Base-by-base conservation (phyloP, 23 tunicate species). In the Trididemnum nubilum region DNA sequence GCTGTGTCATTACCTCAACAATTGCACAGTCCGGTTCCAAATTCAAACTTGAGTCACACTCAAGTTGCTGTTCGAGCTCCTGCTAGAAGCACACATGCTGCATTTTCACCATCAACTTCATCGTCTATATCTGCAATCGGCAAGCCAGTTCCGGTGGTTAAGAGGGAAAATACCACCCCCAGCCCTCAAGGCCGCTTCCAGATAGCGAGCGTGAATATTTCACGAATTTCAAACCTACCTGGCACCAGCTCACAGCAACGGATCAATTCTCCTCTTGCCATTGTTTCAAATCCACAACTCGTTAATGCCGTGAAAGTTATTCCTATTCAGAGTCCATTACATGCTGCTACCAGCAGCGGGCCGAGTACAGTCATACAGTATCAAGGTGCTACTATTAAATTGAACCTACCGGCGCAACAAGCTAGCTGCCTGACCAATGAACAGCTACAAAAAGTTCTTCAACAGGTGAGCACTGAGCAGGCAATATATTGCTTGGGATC, bases 151-250 rank as follows among this genome's bases (percentile, higher is more conserved):
- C 69, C 69, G 4, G 69, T 63, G 7, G 27, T 63, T 23, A 28
- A 21, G 24, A 19, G 28, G 24, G 23, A 63, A 23, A 63, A 28
- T 28, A 63, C 24, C 36, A 79, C 67, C 52, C 86, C 64, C 33
- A 69, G 79, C 30, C 89, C 89, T 15, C 80, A 85, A 33, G 85
- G 85, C 27, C 90, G 96, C 26, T 73, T 90, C 49, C 96, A 84
- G 72, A 90, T 90, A 49, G 96, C 96, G 27, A 85, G 96, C 73
- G 96, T 90, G 2, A 90, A 84, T 50, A 85, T 90, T 19, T 84
- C 96, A 9, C 79, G 34, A 4, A 12, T 60, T 39, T 3, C 79
- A 3, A 34, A 34, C 38, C n/a, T n/a, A n/a, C n/a, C n/a, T n/a
- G 38, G 33, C 19, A 22, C 25, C 5, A 63, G 69, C 26, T 63